phyloP scores from a whole-genome alignment of 2,113 vertebrate species.

The Pelecanus crispus region DNA sequence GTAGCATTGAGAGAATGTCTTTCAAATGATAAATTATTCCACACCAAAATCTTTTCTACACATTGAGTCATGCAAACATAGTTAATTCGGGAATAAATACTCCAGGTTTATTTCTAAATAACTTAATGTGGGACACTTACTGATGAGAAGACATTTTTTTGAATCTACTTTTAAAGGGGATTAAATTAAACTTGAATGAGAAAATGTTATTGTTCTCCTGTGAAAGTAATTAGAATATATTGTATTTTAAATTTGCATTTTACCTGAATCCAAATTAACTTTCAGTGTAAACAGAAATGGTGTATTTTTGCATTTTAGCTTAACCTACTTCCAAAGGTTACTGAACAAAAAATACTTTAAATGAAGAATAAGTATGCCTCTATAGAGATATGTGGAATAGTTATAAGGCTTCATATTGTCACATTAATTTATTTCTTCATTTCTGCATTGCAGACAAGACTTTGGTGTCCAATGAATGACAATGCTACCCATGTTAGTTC shows the following conservation, averaged over 20 bases:
- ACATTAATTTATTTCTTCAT: background rate
- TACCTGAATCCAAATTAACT: too few relatives aligned
- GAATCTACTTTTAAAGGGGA: background rate
- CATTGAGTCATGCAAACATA: background rate
- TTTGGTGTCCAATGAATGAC: background rate
- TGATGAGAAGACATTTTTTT: background rate
- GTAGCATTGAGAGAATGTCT: too few relatives aligned
- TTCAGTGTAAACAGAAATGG: too few relatives aligned
- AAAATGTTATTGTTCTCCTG: background rate
- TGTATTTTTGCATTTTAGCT: background rate
- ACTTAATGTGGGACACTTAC: background rate
- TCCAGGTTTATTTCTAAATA: background rate
- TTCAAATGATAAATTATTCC: background rate
- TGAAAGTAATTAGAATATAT: background rate
- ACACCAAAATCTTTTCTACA: background rate
- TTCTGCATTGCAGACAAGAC: background rate
- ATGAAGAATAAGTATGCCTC: background rate
- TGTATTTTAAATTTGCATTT: background rate
- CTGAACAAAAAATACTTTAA: background rate
- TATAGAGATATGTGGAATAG: background rate
- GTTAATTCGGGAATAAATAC: background rate
- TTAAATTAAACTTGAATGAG: background rate
- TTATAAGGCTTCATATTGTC: background rate
- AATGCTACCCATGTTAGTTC: background rate
- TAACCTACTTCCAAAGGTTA: background rate